Percentiles rank a stretch among this genome's conserved stretches.
Conservation (phyloP, 2,113 vertebrate species). For the Nestor notabilis region DNA sequence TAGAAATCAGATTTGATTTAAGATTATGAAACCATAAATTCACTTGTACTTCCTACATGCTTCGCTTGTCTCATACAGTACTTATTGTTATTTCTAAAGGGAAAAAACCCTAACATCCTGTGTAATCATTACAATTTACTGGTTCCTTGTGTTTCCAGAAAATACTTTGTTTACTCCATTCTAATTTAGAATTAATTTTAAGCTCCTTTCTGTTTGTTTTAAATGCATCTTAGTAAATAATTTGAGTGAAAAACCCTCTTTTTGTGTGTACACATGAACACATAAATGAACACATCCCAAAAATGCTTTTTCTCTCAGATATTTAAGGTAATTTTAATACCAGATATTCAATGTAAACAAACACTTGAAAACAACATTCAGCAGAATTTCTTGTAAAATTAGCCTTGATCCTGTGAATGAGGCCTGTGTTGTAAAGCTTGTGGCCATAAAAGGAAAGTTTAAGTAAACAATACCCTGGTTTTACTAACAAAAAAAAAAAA, state of each 20-base stretch:
- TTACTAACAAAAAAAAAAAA: neutral
- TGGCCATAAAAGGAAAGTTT: slow-evolving; percentile 34
- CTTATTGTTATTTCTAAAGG: slow-evolving; percentile 43
- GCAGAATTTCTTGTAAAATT: neutral
- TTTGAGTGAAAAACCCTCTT: neutral
- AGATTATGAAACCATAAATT: slow-evolving; percentile 61
- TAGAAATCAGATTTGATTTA: slow-evolving; percentile 64
- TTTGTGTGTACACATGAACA: neutral
- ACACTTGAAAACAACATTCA: neutral
- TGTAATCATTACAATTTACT: slow-evolving; percentile 42
- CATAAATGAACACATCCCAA: neutral
- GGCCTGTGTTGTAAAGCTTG: neutral
- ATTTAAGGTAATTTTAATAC: neutral
- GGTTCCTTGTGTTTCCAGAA: slow-evolving; percentile 20
- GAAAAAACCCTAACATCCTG: slow-evolving; percentile 29
- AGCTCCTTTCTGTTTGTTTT: slow-evolving; percentile 12
- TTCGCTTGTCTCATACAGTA: neutral
- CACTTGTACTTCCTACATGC: slow-evolving; percentile 27
- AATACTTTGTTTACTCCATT: slow-evolving; percentile 15
- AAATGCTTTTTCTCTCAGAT: neutral
- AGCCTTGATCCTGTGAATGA: neutral
- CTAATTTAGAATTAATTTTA: slow-evolving; percentile 45
- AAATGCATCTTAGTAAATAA: slow-evolving; percentile 16
- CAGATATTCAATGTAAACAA: neutral
- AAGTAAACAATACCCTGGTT: slow-evolving; percentile 45